Evolutionary conservation across 2,113 vertebrate genomes (phyloP), one percentile per base, ranked within the genome.

Genomic region (Macrotis lagotis): DNA sequence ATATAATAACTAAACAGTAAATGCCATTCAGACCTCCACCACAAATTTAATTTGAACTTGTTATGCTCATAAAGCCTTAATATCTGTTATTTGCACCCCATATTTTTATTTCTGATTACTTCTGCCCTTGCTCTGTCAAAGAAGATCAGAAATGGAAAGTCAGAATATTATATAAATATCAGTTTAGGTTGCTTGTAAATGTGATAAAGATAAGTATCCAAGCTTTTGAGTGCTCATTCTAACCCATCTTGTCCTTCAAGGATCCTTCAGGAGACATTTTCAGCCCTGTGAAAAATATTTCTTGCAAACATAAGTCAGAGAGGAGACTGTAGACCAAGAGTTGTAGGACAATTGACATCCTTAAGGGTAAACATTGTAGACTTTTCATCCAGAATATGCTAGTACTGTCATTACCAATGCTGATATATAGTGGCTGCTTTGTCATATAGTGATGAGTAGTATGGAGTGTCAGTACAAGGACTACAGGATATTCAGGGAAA

Each of bases 341-440:
- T 89, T 26, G 2, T n/a, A 96, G 49, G 90, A 96, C 92, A 92
- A 25, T 25, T 93, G 91, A 92, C 51, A 95, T 92, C 25, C 47
- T 96, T 91, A 92, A 51, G 25, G 3, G 90, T 94, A 96, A 96
- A 97, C 47, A 83, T 48, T 25, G 49, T 89, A 90, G 52, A 95
- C 44, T 90, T 94, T 93, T 92, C 92, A 94, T 94, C 26, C 37
- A 95, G 92, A 91, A 11, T 94, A 48, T 93, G 47, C 94, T 93
- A 91, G 48, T 48, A 12, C 52, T 96, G 92, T 96, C 94, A 96
- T 95, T 96, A 94, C 91, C 91, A 96, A 97, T 3, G 1, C 3
- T 97, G 51, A 92, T 90, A 26, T 83, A 93, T 49, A 47, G 22
- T 88, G 8, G 8, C 0, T 0, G 14, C n/a, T 96, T 31, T 16